These are phyloP conservation scores for Pycnonotus jocosus DNA, from an alignment of 2,113 vertebrate species.

Conservation along the genomic window DNA sequence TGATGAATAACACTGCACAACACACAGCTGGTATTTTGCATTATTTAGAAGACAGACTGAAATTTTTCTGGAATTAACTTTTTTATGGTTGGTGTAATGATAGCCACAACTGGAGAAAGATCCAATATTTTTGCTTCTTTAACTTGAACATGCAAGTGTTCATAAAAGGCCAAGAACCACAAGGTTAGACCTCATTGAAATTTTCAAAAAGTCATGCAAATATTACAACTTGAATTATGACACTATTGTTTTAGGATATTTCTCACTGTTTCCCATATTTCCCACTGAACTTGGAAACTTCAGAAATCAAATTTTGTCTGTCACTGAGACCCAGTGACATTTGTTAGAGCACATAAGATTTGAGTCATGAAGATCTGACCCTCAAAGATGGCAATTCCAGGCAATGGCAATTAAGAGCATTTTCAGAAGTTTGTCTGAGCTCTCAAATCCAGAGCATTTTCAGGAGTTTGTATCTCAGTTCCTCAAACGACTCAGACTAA, in stretches of 20 bases:
- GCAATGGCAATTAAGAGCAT: neutral
- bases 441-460: neutral
- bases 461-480: neutral
- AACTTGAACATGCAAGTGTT: neutral
- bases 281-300: neutral
- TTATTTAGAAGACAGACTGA: neutral
- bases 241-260: neutral
- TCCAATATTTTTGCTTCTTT: neutral
- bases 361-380: neutral
- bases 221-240: neutral
- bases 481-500: neutral
- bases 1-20: neutral
- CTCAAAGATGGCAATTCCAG: neutral
- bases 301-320: neutral
- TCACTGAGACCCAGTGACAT: neutral
- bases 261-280: neutral
- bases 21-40: slow-evolving; percentile 22
- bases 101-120: neutral
- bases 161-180: neutral
- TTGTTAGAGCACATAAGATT: neutral
- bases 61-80: neutral
- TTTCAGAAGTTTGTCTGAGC: neutral
- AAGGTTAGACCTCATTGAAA: neutral
- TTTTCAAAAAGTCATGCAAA: neutral
- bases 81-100: neutral